These are phyloP conservation scores for Uropetala carovei DNA, from an alignment of 2,888 invertebrate species.

Conservation along the genomic window DNA sequence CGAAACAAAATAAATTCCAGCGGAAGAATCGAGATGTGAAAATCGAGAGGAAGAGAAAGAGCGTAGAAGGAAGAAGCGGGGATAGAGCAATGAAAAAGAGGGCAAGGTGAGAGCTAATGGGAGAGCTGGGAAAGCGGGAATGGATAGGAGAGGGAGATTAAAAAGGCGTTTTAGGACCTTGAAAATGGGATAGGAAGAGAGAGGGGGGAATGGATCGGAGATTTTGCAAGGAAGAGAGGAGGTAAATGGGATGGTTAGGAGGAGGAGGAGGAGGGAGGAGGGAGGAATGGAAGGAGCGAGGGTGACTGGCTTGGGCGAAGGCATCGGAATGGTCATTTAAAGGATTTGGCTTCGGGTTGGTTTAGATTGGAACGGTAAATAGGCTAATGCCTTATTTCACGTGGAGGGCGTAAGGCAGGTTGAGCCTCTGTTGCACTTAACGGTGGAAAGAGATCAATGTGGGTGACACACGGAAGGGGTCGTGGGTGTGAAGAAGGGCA, in stretches of 20 bases:
- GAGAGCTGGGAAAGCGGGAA: too few species aligned
- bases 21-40: too few species aligned
- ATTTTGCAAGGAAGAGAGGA: constrained; percentile 3
- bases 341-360: constrained; percentile 33
- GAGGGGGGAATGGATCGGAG: too few species aligned
- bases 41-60: too few species aligned
- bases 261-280: background rate
- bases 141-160: background rate
- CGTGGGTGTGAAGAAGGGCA: too few species aligned
- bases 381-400: constrained; percentile 45
- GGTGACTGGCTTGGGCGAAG: background rate
- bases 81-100: too few species aligned
- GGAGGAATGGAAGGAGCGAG: background rate
- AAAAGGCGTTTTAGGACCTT: background rate
- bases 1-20: too few species aligned
- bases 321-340: constrained; percentile 15
- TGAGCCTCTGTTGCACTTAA: constrained; percentile 15
- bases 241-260: background rate
- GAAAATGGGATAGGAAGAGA: background rate
- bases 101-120: too few species aligned
- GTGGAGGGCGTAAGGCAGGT: background rate
- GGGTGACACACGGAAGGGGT: too few species aligned
- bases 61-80: too few species aligned
- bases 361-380: constrained; percentile 32
- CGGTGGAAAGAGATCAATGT: background rate